Base-by-base conservation (phyloP, 1,140 invertebrate genomes). In the Hycleus phaleratus region DNA sequence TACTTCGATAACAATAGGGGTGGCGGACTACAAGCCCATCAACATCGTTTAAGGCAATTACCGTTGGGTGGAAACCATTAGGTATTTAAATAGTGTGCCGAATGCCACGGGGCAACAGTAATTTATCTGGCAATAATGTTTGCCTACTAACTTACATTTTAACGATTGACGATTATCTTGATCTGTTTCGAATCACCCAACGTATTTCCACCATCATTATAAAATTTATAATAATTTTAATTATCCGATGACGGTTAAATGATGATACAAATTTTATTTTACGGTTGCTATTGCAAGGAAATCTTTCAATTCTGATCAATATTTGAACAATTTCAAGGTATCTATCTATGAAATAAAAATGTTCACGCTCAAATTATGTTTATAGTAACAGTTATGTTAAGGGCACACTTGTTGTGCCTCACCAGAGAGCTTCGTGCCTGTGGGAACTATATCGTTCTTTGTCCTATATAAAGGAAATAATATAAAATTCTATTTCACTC, bases 301-400 rank as follows among this genome's bases (percentile, higher is more conserved):
- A 57, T 18, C 47, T 56, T 58, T 61, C 52, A 51, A 67, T 55
- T 65, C 56, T 50, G 44, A 44, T 57, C 58, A 61, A 68, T 65
- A 65, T 60, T 64, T 60, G 58, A 55, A 58, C 49, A 50, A 47
- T 49, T 58, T 58, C 54, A 57, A 62, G 32, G 49, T 52, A 60
- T 62, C 56, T 60, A 54, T 18, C 63, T 54, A 65, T 61, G 61
- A 68, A 68, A 71, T 69, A 69, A 69, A 69, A 71, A 64, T 71
- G 69, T 66, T 71, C 60, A 49, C 66, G 62, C 60, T 59, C 60
- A 67, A 71, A 73, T 73, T 73, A 73, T 73, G 71, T 73, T 73
- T 73, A 73, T 73, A 70, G 71, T 73, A 69, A 70, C 70, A 68
- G 68, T 73, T 73, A 71, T 68, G 69, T 69, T 69, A 69, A 72